phyloP scores from a whole-genome alignment of 2,797 vertebrate genomes.

The Rhinatrema bivittatum region DNA sequence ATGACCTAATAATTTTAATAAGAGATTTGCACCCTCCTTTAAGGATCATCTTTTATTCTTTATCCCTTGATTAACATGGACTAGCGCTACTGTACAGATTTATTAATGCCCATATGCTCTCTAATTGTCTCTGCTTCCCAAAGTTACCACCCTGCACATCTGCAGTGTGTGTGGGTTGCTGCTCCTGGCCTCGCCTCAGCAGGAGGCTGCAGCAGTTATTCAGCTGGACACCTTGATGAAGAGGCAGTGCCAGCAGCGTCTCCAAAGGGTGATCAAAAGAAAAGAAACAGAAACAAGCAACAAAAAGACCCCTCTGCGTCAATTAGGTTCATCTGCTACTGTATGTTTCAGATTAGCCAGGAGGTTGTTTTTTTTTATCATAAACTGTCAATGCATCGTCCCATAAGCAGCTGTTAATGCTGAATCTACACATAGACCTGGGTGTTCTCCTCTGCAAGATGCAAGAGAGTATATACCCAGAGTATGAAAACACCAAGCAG shows the following conservation, averaged over 20 bases:
- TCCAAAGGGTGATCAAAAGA: conserved; percentile 30
- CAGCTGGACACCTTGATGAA: conserved; percentile 20
- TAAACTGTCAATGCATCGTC: conserved; percentile 24
- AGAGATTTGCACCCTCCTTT: conserved; percentile 44
- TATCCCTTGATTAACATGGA: conserved; percentile 47
- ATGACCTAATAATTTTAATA: conserved; percentile 35
- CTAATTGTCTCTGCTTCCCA: conserved; percentile 44
- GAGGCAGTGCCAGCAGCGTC: conserved; percentile 17
- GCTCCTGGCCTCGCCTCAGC: conserved; percentile 18
- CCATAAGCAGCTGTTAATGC: conserved; percentile 32
- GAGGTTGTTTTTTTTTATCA: conserved; percentile 35
- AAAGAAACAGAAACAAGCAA: conserved; percentile 26
- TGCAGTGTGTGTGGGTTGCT: conserved; percentile 22
- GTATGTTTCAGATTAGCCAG: conserved; percentile 16
- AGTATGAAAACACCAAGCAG: conserved; percentile 12
- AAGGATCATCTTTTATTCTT: conserved; percentile 46
- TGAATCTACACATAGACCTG: not conserved
- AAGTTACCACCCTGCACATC: conserved; percentile 37
- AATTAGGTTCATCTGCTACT: conserved; percentile 22
- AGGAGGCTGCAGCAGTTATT: conserved; percentile 32
- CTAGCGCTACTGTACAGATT: conserved; percentile 58
- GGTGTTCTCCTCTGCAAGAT: not conserved
- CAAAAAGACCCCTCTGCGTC: conserved; percentile 13
- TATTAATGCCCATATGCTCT: conserved; percentile 56
- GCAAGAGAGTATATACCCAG: conserved; percentile 13